Evolutionary conservation across 2,888 invertebrate genomes (phyloP).

Genomic region (Furcula furcula): DNA sequence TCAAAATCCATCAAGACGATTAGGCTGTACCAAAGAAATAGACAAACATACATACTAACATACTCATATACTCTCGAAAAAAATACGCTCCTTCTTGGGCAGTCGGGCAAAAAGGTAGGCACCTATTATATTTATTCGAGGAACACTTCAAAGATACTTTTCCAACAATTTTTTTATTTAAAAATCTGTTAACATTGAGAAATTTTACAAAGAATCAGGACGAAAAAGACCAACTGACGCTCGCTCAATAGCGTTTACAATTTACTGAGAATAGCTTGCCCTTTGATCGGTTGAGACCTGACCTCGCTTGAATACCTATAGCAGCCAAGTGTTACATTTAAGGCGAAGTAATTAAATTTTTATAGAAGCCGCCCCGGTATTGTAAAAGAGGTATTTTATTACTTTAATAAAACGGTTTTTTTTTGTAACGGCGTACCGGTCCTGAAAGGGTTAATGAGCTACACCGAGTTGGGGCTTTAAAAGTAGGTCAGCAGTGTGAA

Average conservation of each 20-base stretch:
- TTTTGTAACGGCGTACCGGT: background rate
- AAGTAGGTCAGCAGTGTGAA: too few relatives aligned
- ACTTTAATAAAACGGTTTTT: constrained; percentile 25
- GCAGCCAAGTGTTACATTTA: constrained; percentile 1
- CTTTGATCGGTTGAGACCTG: background rate
- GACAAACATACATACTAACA: too few relatives aligned
- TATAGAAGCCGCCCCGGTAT: constrained; percentile 18
- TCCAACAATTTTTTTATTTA: background rate
- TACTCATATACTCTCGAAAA: too few relatives aligned
- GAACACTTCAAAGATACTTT: too few relatives aligned
- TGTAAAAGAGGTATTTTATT: constrained; percentile 29
- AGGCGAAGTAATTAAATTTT: constrained; percentile 27
- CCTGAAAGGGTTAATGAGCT: background rate
- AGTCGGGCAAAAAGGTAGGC: too few relatives aligned
- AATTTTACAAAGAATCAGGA: too few relatives aligned
- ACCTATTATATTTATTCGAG: too few relatives aligned
- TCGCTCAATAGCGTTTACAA: background rate
- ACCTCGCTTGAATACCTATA: background rate
- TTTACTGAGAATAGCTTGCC: background rate
- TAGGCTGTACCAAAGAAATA: too few relatives aligned
- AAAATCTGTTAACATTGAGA: background rate
- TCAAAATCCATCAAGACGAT: too few relatives aligned
- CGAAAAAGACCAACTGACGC: background rate
- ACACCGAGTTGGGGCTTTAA: background rate
- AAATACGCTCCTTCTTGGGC: too few relatives aligned